Conservation (phyloP, 2,113 vertebrate species). For the Daubentonia madagascariensis region DNA sequence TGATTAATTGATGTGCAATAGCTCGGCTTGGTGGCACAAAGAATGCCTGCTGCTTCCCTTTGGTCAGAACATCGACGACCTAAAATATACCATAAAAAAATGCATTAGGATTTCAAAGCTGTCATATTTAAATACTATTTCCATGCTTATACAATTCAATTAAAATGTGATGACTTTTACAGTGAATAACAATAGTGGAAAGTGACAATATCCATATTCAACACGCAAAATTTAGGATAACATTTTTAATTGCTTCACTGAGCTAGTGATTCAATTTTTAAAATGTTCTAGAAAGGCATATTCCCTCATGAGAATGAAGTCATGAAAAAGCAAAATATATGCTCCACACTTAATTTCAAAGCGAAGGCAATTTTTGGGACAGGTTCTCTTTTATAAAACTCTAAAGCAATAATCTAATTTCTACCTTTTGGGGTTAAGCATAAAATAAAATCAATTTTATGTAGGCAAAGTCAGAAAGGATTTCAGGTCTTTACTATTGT, state of each 20-base stretch:
- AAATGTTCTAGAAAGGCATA: background rate
- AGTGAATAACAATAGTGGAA: background rate
- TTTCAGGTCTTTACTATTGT: background rate
- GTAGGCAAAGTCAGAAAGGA: slow-evolving; percentile 16
- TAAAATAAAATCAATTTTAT: slow-evolving; percentile 32
- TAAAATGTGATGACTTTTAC: background rate
- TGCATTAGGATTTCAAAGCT: slow-evolving; percentile 18
- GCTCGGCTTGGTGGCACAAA: slow-evolving; percentile 89
- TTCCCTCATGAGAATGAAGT: background rate
- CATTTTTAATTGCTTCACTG: background rate
- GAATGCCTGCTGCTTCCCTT: slow-evolving; percentile 82
- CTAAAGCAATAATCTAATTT: slow-evolving; percentile 26
- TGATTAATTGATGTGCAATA: slow-evolving; percentile 94
- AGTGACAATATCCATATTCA: background rate
- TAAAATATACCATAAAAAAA: slow-evolving; percentile 73
- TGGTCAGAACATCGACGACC: slow-evolving; percentile 88
- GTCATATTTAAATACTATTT: background rate
- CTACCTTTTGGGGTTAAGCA: background rate
- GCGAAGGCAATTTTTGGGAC: background rate
- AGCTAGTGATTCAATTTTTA: background rate
- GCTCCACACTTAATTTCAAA: slow-evolving; percentile 10
- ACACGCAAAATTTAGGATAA: background rate
- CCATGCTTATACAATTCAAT: background rate
- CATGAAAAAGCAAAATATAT: background rate
- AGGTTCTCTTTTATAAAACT: slow-evolving; percentile 21